A percentile compares a stretch with the other conserved stretches of the same genome.
Evolutionary conservation across 2,797 vertebrate genomes (phyloP).

Genomic region (Notolabrus celidotus): DNA sequence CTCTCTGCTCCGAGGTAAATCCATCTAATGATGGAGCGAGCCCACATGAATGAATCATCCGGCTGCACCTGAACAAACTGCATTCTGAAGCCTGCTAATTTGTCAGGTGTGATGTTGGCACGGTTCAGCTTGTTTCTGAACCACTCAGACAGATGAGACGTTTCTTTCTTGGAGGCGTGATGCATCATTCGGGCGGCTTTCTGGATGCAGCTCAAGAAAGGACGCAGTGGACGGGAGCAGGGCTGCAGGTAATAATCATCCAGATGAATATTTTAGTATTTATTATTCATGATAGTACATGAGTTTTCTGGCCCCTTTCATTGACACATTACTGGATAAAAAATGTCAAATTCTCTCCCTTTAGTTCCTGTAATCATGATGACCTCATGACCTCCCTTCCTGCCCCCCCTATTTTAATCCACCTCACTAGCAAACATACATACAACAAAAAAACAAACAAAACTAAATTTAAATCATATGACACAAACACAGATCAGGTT

Average conservation of each 20-base stretch:
- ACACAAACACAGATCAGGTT: too few species aligned
- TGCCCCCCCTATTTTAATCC: too few species aligned
- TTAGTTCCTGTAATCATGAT: too few species aligned
- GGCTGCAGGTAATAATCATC: not conserved
- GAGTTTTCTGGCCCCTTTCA: too few species aligned
- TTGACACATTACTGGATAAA: too few species aligned
- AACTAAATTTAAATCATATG: too few species aligned
- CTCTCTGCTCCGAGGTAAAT: slow-evolving; percentile 12
- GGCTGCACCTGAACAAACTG: slow-evolving; percentile 23
- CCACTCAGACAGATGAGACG: slow-evolving; percentile 12
- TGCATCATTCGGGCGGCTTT: not conserved
- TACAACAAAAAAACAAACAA: too few species aligned
- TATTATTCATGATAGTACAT: too few species aligned
- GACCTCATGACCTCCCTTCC: too few species aligned
- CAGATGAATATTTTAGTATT: too few species aligned
- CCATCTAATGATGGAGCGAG: slow-evolving; percentile 10
- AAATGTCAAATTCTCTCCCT: too few species aligned
- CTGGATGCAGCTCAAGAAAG: not conserved
- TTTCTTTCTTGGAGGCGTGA: slow-evolving; percentile 2
- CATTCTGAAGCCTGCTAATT: slow-evolving; percentile 21
- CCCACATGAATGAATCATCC: slow-evolving; percentile 12
- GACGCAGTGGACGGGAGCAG: not conserved
- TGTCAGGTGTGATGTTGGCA: slow-evolving; percentile 25
- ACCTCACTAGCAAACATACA: too few species aligned
- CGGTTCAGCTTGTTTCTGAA: slow-evolving; percentile 18